Base-by-base conservation (phyloP, 2,888 invertebrate species). In the Platycnemis pennipes region DNA sequence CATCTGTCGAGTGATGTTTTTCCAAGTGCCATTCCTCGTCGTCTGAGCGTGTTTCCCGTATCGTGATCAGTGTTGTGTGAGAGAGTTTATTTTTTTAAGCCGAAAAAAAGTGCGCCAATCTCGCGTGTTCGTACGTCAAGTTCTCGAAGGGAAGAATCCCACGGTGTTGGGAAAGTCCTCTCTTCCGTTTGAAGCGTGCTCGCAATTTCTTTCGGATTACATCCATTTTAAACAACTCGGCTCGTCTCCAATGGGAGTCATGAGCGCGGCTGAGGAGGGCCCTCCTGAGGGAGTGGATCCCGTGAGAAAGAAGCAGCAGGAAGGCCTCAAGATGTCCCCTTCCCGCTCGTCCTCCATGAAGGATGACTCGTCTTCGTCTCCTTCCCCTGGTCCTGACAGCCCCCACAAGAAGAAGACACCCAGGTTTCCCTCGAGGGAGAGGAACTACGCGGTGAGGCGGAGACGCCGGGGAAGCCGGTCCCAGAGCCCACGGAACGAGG, bases 351-450 rank as follows among this genome's bases (percentile, higher is more conserved):
- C 87, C 11, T 46, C 44, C 42, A 49, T 56, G 19, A 46, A 91
- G 13, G 91, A 53, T 19, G 91, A 63, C 44, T 91, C 56, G 0
- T 49, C 91, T 2, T 56, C 53, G 13, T 49, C 88, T 5, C n/a
- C 88, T 22, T 49, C 88, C 22, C 46, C 46, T 5, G 88, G 46
- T 2, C 7, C 63, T 5, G 87, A 87, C 45, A 87, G 91, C 44
- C 56, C 53, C 26, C 91, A 91, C 95, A 96, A 96, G 95, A 95
- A 97, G 95, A 97, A 97, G 95, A 97, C 97, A 87, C 97, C 98
- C 94, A 97, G 97, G 95, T 98, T 98, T 96, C 98, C 98, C 0
- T 97, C 97, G 0, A 97, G 98, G 87, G 98, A 98, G 95, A 97
- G 98, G 95, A 97, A 98, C 96, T 97, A 97, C 95, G 98, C 98